Evolutionary conservation across 2,888 invertebrate genomes (phyloP).

Genomic region (Pollenia labialis): DNA sequence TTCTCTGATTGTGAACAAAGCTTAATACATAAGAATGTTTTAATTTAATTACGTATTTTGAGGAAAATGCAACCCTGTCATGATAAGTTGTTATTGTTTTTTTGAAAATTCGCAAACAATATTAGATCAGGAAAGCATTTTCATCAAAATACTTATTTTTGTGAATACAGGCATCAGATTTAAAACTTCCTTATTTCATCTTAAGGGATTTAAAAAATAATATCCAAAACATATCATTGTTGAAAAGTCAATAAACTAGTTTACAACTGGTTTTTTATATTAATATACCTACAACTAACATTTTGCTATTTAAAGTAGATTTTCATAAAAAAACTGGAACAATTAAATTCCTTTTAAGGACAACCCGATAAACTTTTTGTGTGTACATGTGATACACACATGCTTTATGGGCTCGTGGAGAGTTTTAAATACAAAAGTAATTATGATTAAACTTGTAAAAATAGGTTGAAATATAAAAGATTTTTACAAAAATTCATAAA

Average conservation of each 20-base stretch:
- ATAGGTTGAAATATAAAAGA: slow-evolving; percentile 28
- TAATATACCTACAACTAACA: background rate
- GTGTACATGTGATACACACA: background rate
- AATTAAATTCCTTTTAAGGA: slow-evolving; percentile 31
- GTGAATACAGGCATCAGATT: too few relatives aligned
- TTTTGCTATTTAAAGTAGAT: too few relatives aligned
- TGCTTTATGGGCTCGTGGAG: background rate
- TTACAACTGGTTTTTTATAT: background rate
- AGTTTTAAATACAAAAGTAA: slow-evolving; percentile 23
- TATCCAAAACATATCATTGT: background rate
- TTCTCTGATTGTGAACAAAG: too few relatives aligned
- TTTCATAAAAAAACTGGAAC: slow-evolving; percentile 33
- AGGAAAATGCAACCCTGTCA: too few relatives aligned
- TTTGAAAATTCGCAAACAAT: too few relatives aligned
- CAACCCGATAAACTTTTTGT: background rate
- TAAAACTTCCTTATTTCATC: too few relatives aligned
- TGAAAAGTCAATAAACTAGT: background rate
- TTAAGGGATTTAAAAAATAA: background rate
- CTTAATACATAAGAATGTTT: too few relatives aligned
- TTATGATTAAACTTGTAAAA: slow-evolving; percentile 35
- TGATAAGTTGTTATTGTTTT: too few relatives aligned
- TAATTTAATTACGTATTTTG: too few relatives aligned
- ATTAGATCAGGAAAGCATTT: too few relatives aligned
- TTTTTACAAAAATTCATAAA: slow-evolving; percentile 27
- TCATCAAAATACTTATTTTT: too few relatives aligned